phyloP scores from a whole-genome alignment of 2,113 vertebrate genomes.

The Jacana jacana region DNA sequence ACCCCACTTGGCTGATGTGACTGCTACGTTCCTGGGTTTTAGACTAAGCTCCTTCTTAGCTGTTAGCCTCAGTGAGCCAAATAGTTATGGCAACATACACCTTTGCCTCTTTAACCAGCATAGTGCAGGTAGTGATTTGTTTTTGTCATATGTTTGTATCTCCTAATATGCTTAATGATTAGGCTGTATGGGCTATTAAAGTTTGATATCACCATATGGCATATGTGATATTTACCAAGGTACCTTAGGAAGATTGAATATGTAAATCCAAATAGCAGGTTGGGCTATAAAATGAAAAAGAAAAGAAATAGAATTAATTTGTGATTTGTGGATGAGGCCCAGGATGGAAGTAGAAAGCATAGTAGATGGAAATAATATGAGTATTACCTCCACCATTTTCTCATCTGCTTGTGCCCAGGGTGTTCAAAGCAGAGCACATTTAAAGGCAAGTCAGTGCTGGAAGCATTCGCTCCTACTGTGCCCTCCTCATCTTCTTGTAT shows the following conservation, averaged over 20 bases:
- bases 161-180: neutral
- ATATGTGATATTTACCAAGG: neutral
- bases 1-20: rapidly evolving
- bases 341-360: neutral
- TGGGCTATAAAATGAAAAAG: neutral
- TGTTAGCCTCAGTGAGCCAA: neutral
- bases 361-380: neutral
- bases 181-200: neutral
- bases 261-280: neutral
- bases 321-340: neutral
- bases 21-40: neutral
- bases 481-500: neutral
- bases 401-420: neutral
- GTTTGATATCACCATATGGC: neutral
- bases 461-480: neutral
- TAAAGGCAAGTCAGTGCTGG: neutral
- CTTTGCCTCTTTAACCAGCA: neutral
- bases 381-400: neutral
- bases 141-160: neutral
- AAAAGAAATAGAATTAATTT: neutral
- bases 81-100: neutral
- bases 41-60: neutral
- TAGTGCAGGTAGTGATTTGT: neutral
- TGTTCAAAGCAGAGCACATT: neutral
- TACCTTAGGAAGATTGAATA: neutral